Evolutionary conservation across 2,888 invertebrate genomes (phyloP).

Genomic region (Tholera decimalis): DNA sequence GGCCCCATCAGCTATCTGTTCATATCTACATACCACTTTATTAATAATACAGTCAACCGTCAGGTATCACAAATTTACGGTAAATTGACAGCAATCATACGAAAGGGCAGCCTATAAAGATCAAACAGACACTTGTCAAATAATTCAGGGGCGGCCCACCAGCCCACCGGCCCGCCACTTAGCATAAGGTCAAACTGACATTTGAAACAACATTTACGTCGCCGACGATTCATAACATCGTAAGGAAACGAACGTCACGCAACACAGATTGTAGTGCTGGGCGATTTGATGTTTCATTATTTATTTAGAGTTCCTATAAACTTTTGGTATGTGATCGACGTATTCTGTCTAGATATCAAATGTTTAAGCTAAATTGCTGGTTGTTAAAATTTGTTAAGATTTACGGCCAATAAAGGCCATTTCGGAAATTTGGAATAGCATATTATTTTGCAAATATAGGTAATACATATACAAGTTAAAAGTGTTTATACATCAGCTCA

Average conservation of each 20-base stretch:
- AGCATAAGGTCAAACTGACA: slow-evolving; percentile 91
- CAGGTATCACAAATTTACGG: slow-evolving; percentile 68
- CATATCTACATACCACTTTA: slow-evolving; percentile 13
- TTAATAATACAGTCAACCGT: slow-evolving; percentile 44
- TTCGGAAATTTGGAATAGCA: too few species aligned
- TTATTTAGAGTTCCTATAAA: slow-evolving; percentile 16
- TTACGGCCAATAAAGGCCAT: too few species aligned
- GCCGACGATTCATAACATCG: slow-evolving; percentile 79
- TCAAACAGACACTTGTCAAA: slow-evolving; percentile 82
- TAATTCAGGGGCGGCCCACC: slow-evolving; percentile 80
- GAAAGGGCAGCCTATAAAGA: slow-evolving; percentile 86
- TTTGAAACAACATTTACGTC: slow-evolving; percentile 86
- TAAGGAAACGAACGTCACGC: slow-evolving; percentile 80
- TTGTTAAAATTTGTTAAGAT: not conserved
- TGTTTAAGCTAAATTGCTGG: not conserved
- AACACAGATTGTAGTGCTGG: slow-evolving; percentile 74
- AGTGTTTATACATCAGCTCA: too few species aligned
- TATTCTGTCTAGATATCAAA: not conserved
- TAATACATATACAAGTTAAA: too few species aligned
- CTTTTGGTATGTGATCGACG: not conserved
- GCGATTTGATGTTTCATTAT: slow-evolving; percentile 28
- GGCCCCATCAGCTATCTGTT: slow-evolving; percentile 1
- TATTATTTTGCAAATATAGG: too few species aligned
- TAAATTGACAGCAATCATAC: slow-evolving; percentile 84
- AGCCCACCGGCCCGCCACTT: slow-evolving; percentile 75